Percentiles rank a stretch among this genome's conserved stretches.
Evolutionary conservation across 2,113 vertebrate species (phyloP).

Genomic region (Mesocricetus auratus): DNA sequence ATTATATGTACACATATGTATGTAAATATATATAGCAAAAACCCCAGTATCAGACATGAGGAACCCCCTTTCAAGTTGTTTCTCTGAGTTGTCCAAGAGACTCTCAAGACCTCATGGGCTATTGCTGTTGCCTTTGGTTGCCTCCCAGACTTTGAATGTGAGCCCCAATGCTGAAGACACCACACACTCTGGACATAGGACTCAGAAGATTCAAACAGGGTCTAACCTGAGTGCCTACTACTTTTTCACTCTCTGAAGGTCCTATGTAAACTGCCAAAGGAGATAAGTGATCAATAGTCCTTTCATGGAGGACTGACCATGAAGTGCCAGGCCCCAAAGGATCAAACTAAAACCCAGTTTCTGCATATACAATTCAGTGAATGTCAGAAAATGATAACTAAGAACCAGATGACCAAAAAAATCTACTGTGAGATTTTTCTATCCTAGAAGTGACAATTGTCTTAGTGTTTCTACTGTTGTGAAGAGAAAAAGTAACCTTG

Average conservation of each 20-base stretch:
- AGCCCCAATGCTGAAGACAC: not conserved
- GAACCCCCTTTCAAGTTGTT: not conserved
- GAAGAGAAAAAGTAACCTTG: not conserved
- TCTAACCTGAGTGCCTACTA: not conserved
- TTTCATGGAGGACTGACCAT: not conserved
- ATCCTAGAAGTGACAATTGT: not conserved
- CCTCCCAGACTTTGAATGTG: not conserved
- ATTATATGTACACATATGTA: not conserved
- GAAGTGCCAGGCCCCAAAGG: not conserved
- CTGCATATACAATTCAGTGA: not conserved
- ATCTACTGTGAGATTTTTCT: not conserved
- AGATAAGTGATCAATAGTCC: not conserved
- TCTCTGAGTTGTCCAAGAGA: not conserved
- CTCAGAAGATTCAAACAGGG: not conserved
- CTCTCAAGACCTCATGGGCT: not conserved
- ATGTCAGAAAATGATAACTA: not conserved
- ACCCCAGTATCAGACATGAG: not conserved
- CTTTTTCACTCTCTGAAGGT: not conserved
- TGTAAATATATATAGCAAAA: not conserved
- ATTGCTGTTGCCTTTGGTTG: not conserved
- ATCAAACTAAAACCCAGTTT: not conserved
- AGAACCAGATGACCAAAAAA: not conserved
- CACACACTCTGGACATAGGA: not conserved
- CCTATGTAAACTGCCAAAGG: no score
- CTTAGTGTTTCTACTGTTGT: not conserved